These are phyloP conservation scores for Myotis vivesi DNA, from an alignment of 2,797 vertebrate genomes.

Conservation along the genomic window DNA sequence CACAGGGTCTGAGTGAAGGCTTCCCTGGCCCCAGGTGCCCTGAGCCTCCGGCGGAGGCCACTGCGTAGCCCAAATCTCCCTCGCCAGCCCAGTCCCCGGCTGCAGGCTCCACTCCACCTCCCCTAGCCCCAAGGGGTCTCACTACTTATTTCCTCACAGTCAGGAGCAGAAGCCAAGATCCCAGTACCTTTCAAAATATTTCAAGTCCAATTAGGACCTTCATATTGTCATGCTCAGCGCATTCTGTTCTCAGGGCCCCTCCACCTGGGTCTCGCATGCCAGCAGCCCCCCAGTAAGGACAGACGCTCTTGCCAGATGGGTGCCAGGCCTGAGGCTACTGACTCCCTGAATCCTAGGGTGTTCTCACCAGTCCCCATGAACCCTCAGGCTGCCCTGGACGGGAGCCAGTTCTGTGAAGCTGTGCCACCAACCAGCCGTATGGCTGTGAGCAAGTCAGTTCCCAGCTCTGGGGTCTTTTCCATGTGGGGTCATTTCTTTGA, in stretches of 20 bases:
- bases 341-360: background rate
- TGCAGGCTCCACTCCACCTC: background rate
- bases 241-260: background rate
- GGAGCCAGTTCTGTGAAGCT: background rate
- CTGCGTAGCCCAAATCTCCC: background rate
- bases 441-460: background rate
- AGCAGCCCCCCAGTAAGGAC: background rate
- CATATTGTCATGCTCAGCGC: background rate
- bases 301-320: background rate
- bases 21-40: accelerated
- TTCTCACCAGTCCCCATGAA: accelerated
- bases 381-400: background rate
- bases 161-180: background rate
- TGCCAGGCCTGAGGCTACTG: background rate
- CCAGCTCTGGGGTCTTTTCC: background rate
- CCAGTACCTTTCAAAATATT: background rate
- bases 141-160: background rate
- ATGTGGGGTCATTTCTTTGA: background rate
- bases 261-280: accelerated
- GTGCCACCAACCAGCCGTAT: accelerated
- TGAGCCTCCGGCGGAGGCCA: accelerated
- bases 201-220: background rate
- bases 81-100: background rate
- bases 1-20: background rate
- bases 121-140: background rate